Evolutionary conservation across 2,797 vertebrate genomes (phyloP), one percentile per base, ranked within the genome.

Genomic region (Bovichtus diacanthus): DNA sequence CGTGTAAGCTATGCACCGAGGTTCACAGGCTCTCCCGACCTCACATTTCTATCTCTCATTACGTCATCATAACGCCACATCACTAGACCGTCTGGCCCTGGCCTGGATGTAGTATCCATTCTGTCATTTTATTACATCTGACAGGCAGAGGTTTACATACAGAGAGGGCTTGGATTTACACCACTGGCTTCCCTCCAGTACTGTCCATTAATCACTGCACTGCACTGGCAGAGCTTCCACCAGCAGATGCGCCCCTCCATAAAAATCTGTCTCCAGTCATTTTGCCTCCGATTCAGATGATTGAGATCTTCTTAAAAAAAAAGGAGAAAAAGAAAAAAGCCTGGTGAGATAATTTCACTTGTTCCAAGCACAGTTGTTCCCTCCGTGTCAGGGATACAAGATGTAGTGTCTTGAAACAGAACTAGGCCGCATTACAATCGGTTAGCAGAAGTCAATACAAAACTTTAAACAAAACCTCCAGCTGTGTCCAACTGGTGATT

Each of bases 1-100:
- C 88, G 78, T 84, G 84, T 71, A 78, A 88, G 86, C 34, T 31
- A 83, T 81, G 87, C 70, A 63, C 63, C 27, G 80, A 73, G 74
- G 69, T 82, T n/a, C n/a, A 76, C 82, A 81, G 38, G 53, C 86
- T 76, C 75, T 68, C 60, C 76, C 54, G 47, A 70, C 43, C 41
- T 63, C 63, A 66, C 70, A 63, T 74, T 60, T 70, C 70, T 47
- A 0, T 50, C 46, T 80, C 66, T 75, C 34, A 46, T 82, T 80
- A 50, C 47, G 9, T 85, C 85, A 81, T 63, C 74, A 58, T 55
- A 65, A 53, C n/a, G 3, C 70, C 64, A 70, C 78, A 74, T 68
- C 76, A 18, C 68, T 46, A 19, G 34, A 71, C 71, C 50, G 53
- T 80, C 70, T 77, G 72, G 74, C 69, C 31, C 19, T 39, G 51